Percentiles rank a stretch among this genome's conserved stretches.
phyloP scores from a whole-genome alignment of 2,113 vertebrate genomes.

The Python bivittatus region DNA sequence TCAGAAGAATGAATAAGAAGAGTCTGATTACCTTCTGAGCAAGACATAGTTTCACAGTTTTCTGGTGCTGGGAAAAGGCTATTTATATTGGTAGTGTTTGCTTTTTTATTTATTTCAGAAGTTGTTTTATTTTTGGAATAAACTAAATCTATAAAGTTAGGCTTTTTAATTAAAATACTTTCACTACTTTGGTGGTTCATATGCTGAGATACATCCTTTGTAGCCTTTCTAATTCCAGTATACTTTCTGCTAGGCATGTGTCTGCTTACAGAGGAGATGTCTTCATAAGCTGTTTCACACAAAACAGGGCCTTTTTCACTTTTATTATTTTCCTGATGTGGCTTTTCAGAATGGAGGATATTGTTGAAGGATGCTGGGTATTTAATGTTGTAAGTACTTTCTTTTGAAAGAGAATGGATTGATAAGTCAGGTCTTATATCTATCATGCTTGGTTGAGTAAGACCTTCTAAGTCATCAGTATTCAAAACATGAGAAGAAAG shows the following conservation, averaged over 20 bases:
- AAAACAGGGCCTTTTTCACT: constrained; percentile 79
- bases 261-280: constrained; percentile 83
- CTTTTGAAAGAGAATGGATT: constrained; percentile 85
- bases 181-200: constrained; percentile 73
- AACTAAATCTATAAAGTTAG: constrained; percentile 84
- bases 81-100: constrained; percentile 71
- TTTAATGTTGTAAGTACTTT: constrained; percentile 88
- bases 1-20: constrained; percentile 72
- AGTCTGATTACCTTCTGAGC: constrained; percentile 74
- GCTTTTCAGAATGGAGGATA: constrained; percentile 79
- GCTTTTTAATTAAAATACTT: constrained; percentile 78
- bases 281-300: constrained; percentile 84
- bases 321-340: constrained; percentile 79
- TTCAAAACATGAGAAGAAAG: constrained; percentile 84
- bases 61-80: constrained; percentile 74
- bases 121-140: constrained; percentile 82
- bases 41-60: constrained; percentile 74
- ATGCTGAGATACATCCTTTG: constrained; percentile 81
- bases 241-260: constrained; percentile 86
- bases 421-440: constrained; percentile 84
- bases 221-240: constrained; percentile 85
- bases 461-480: constrained; percentile 84
- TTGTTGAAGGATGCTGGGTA: constrained; percentile 84
- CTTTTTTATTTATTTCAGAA: constrained; percentile 81
- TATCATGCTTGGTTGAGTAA: constrained; percentile 81